Base-by-base conservation (phyloP, 2,797 vertebrate species). In the Cuculus canorus region DNA sequence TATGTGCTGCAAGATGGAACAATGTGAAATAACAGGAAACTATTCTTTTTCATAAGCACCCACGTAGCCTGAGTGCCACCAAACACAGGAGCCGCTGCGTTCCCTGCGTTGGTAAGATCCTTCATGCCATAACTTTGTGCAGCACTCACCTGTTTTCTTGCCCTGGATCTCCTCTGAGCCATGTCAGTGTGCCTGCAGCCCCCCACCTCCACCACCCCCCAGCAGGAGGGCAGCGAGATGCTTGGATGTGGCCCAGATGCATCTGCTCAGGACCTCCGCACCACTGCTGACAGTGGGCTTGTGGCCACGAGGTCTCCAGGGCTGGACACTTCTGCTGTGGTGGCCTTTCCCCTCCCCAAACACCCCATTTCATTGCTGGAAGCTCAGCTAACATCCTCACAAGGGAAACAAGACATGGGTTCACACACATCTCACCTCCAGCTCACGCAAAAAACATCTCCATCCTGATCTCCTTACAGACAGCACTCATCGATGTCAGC, bases 401-500 rank as follows among this genome's bases (percentile, higher is more conserved):
- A 18, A 10, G 33, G 35, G 8, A 28, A 81, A 59, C 18, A 18
- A 57, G 28, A 28, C 12, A 33, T 1, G 9, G 33, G 21, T 50
- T 39, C 64, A 23, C 35, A 11, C 23, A 50, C 28, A 28, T 14
- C 30, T 28, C 54, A 33, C 30, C 45, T 69, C 54, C 30, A 28
- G 33, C 1, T 13, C n/a, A 77, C n/a, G 63, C 41, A 39, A 39
- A 8, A 37, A 17, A 22, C 28, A 23, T 14, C 52, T 68, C n/a
- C 52, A 80, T 41, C 37, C 59, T 3, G 18, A 23, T 37, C 10
- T 18, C 28, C 57, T 41, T 52, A 21, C 63, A n/a, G 52, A 13
- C 11, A 9, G 43, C 35, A 1, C 24, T 30, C 24, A 4, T 2
- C 17, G 5, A 30, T 4, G 43, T 3, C 5, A 39, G 64, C 4